These are phyloP conservation scores for Peromyscus aztecus DNA, from an alignment of 2,797 vertebrate genomes.

Conservation along the genomic window DNA sequence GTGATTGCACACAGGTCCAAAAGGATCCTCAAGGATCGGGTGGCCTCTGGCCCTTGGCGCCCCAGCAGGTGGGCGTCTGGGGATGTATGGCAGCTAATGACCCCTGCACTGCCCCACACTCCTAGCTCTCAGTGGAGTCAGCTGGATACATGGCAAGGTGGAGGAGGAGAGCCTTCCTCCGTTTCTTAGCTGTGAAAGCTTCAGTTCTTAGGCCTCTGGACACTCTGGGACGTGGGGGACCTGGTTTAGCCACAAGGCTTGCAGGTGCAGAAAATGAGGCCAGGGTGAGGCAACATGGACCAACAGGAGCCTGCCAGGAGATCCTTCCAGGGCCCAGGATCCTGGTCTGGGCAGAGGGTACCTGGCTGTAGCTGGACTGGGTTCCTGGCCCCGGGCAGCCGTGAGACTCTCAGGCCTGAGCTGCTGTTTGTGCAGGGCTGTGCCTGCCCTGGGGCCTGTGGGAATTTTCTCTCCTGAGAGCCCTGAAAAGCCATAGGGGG, in stretches of 20 bases:
- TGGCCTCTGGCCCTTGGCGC: neutral
- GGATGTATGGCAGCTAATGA: neutral
- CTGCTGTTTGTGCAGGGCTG: constrained; percentile 35
- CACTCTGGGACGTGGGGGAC: neutral
- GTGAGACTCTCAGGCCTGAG: neutral
- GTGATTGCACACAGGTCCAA: neutral
- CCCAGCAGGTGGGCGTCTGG: neutral
- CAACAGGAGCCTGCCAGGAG: too few species aligned
- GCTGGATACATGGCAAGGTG: neutral
- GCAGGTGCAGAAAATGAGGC: neutral
- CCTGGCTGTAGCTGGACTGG: neutral
- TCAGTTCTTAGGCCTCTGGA: neutral
- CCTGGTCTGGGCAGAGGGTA: neutral
- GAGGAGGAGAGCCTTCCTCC: fast-evolving
- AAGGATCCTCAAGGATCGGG: neutral
- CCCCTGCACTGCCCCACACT: neutral
- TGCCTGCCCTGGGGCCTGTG: constrained; percentile 58
- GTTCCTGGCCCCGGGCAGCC: neutral
- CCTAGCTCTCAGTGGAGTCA: fast-evolving
- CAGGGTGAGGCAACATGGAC: neutral
- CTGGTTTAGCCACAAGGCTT: fast-evolving
- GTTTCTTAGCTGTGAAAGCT: neutral
- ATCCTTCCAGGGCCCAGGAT: neutral
- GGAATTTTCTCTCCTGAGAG: constrained; percentile 46
- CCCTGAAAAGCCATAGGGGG: constrained; percentile 49